Conservation (phyloP, 2,113 vertebrate genomes). For the Pangasianodon hypophthalmus region DNA sequence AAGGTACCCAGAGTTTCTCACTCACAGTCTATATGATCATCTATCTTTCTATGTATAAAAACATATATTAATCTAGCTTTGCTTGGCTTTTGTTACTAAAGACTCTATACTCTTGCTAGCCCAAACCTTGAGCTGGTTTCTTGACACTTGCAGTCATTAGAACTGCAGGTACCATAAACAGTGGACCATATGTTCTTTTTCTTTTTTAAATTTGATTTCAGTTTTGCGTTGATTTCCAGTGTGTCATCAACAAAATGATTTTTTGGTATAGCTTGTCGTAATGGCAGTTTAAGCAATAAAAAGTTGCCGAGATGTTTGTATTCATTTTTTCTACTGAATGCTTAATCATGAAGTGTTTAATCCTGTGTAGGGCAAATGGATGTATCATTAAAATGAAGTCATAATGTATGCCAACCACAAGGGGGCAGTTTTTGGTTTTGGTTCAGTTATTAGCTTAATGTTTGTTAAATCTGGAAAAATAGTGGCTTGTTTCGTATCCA, state of each 20-base stretch:
- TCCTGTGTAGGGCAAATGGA: neutral
- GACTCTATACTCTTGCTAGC: slow-evolving; percentile 78
- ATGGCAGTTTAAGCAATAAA: slow-evolving; percentile 97
- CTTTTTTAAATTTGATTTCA: slow-evolving; percentile 75
- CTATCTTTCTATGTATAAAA: slow-evolving; percentile 75
- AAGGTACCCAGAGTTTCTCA: slow-evolving; percentile 3
- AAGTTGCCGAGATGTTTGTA: slow-evolving; percentile 57
- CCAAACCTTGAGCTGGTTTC: slow-evolving; percentile 72
- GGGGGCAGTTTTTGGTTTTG: slow-evolving; percentile 13
- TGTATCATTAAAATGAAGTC: neutral
- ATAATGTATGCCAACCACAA: slow-evolving; percentile 3
- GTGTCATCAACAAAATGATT: slow-evolving; percentile 88
- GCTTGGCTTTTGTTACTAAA: slow-evolving; percentile 83
- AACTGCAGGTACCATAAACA: slow-evolving; percentile 74
- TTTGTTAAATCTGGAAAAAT: neutral
- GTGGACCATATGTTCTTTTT: slow-evolving; percentile 82
- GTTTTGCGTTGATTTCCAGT: slow-evolving; percentile 87
- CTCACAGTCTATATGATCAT: slow-evolving; percentile 45
- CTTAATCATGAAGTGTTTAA: neutral
- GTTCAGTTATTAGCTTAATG: neutral
- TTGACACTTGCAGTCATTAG: slow-evolving; percentile 73
- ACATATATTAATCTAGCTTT: slow-evolving; percentile 71
- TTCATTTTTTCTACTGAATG: neutral
- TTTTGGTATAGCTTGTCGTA: slow-evolving; percentile 97
- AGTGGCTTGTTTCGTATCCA: neutral